phyloP scores from a whole-genome alignment of 1,140 invertebrate genomes.

The Drosophila grimshawi region DNA sequence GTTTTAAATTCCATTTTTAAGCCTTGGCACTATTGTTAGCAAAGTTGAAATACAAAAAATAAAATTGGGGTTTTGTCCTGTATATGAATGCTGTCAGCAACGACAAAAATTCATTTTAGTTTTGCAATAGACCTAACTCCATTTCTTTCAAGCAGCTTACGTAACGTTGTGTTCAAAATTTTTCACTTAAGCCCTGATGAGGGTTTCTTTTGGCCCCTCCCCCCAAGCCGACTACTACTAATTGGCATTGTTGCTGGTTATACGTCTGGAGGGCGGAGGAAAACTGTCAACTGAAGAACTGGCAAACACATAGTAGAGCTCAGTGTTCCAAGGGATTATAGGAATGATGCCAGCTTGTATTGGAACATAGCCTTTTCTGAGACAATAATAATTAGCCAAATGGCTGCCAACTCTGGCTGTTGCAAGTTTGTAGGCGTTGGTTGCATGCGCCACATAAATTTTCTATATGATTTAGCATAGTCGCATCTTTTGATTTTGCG shows the following conservation, averaged over 20 bases:
- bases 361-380: constrained; percentile 17
- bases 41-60: neutral
- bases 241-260: constrained; percentile 73
- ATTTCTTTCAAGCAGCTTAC: constrained; percentile 53
- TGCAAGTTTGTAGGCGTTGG: constrained; percentile 27
- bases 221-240: constrained; percentile 51
- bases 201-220: constrained; percentile 37
- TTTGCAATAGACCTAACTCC: constrained; percentile 45
- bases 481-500: constrained; percentile 67
- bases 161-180: constrained; percentile 62
- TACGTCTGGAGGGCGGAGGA: constrained; percentile 5
- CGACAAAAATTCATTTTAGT: constrained; percentile 14
- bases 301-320: constrained; percentile 39
- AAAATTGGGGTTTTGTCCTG: neutral
- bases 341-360: constrained; percentile 26
- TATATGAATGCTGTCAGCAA: neutral
- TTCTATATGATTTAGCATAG: constrained; percentile 61
- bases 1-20: neutral
- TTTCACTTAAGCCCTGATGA: constrained; percentile 60
- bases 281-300: constrained; percentile 26
- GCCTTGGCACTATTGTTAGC: neutral
- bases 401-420: constrained; percentile 58
- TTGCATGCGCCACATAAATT: constrained; percentile 52
- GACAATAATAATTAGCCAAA: constrained; percentile 72
- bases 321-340: constrained; percentile 53